Evolutionary conservation across 2,797 vertebrate species (phyloP).

Genomic region (Liparis tanakae): DNA sequence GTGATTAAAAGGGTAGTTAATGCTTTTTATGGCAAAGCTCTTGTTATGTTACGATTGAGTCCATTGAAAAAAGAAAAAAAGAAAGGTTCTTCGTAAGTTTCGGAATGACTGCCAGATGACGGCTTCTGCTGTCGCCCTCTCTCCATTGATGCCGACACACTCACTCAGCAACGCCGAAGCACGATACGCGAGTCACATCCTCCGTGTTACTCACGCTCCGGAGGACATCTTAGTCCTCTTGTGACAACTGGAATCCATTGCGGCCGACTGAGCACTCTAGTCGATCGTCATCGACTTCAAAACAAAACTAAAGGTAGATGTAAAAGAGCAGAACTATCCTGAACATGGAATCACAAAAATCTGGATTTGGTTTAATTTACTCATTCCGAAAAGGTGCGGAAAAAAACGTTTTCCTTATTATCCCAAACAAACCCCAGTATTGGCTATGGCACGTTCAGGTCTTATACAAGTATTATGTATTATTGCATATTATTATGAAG

Average conservation of each 20-base stretch:
- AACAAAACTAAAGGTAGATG: neutral
- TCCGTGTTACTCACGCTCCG: constrained; percentile 37
- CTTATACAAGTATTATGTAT: too few relatives aligned
- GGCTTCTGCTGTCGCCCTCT: constrained; percentile 22
- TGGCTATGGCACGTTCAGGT: neutral
- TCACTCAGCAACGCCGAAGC: constrained; percentile 30
- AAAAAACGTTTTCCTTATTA: neutral
- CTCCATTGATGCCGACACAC: constrained; percentile 24
- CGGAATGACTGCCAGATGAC: constrained; percentile 25
- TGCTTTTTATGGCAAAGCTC: neutral
- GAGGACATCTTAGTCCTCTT: constrained; percentile 30
- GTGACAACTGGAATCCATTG: constrained; percentile 8
- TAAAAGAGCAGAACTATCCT: neutral
- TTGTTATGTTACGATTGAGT: constrained; percentile 12
- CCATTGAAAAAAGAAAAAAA: neutral
- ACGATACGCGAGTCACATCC: constrained; percentile 37
- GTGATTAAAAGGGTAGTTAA: neutral
- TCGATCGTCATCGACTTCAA: neutral
- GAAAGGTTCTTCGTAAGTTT: neutral
- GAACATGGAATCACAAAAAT: neutral
- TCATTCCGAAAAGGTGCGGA: neutral
- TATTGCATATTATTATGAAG: too few relatives aligned
- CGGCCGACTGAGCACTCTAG: constrained; percentile 5
- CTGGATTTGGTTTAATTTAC: neutral
- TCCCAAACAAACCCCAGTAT: neutral